Percentiles rank a stretch among this genome's conserved stretches.
Evolutionary conservation across 2,888 invertebrate species (phyloP).

Genomic region (Hyppa rectilinea): DNA sequence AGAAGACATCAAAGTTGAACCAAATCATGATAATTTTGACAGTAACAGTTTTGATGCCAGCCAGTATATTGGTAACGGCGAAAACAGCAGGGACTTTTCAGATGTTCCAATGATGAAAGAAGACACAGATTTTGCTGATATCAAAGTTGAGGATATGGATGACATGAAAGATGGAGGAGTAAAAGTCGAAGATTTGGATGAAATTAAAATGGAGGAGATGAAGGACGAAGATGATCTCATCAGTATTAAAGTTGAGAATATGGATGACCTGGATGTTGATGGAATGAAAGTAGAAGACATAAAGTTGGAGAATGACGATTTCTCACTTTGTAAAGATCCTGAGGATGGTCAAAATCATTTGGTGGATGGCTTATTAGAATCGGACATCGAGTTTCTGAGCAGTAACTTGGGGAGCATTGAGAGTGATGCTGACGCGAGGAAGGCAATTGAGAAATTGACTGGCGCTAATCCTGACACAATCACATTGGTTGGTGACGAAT

Average conservation of each 20-base stretch:
- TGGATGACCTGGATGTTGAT: slow-evolving; percentile 83
- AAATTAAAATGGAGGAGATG: slow-evolving; percentile 84
- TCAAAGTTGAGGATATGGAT: slow-evolving; percentile 88
- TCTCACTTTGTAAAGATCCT: slow-evolving; percentile 82
- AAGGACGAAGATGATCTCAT: slow-evolving; percentile 85
- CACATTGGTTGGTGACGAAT: slow-evolving; percentile 87
- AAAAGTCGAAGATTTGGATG: slow-evolving; percentile 85
- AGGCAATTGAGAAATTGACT: slow-evolving; percentile 88
- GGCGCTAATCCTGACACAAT: slow-evolving; percentile 88
- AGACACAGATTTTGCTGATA: slow-evolving; percentile 85
- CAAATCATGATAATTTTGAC: slow-evolving; percentile 80
- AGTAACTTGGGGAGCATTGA: slow-evolving; percentile 88
- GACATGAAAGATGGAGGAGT: slow-evolving; percentile 87
- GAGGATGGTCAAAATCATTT: slow-evolving; percentile 84
- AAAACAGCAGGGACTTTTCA: slow-evolving; percentile 82
- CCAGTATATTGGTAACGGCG: slow-evolving; percentile 81
- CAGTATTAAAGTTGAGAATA: slow-evolving; percentile 84
- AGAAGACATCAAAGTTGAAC: slow-evolving; percentile 85
- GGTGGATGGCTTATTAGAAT: slow-evolving; percentile 86
- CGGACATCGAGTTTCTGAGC: slow-evolving; percentile 89
- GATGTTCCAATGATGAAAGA: slow-evolving; percentile 84
- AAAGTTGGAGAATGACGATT: slow-evolving; percentile 85
- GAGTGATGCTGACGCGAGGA: slow-evolving; percentile 88
- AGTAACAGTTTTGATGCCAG: slow-evolving; percentile 83
- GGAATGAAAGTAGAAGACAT: slow-evolving; percentile 86